Percentiles rank a stretch among this genome's conserved stretches.
phyloP scores from a whole-genome alignment of 2,113 vertebrate species.

The Speoplatyrhinus poulsoni region DNA sequence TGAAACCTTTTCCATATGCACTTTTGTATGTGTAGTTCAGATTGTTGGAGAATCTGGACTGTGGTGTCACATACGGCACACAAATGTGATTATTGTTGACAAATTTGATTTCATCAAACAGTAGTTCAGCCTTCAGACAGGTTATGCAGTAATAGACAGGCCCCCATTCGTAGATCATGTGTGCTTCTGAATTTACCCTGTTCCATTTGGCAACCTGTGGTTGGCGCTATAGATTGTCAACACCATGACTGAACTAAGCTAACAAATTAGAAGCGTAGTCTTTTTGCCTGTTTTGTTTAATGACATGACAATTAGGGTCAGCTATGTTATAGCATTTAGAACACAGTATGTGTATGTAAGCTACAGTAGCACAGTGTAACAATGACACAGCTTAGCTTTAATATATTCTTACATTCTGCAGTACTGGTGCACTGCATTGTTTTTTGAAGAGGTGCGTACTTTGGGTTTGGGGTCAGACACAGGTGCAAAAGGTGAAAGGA shows the following conservation, averaged over 20 bases:
- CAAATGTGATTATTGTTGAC: no score
- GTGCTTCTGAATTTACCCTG: constrained; percentile 8
- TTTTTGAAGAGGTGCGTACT: constrained; percentile 21
- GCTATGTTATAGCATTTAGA: background rate
- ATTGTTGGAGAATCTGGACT: no score
- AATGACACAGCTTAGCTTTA: background rate
- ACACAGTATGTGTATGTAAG: background rate
- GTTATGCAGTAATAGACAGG: background rate
- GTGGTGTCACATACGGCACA: no score
- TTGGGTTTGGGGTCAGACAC: constrained; percentile 56
- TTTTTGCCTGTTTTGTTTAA: constrained; percentile 11
- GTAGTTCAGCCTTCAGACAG: no score
- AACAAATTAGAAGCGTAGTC: constrained; percentile 24
- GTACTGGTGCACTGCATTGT: background rate
- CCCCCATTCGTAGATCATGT: background rate
- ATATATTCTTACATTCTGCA: background rate
- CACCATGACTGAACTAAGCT: constrained; percentile 18
- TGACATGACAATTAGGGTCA: background rate
- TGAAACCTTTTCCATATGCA: no score
- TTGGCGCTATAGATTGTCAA: constrained; percentile 43
- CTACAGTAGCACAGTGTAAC: background rate
- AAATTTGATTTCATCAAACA: no score
- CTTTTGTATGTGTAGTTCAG: no score
- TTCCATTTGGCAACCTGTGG: constrained; percentile 34
- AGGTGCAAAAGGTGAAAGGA: constrained; percentile 55